Conservation (phyloP, 2,113 vertebrate genomes). For the Zapus hudsonius region DNA sequence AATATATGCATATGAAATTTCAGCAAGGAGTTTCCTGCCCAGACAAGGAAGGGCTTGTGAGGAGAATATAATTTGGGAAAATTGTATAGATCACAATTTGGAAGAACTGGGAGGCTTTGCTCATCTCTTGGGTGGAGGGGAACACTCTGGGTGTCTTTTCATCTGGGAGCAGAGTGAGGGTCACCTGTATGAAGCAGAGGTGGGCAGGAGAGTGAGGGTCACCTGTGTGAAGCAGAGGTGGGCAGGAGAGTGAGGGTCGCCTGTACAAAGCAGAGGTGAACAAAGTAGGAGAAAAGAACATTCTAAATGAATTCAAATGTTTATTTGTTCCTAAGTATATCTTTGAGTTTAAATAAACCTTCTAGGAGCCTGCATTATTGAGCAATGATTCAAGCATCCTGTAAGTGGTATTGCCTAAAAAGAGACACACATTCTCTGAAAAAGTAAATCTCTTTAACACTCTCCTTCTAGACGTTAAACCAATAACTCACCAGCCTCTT, state of each 20-base stretch:
- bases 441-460: neutral
- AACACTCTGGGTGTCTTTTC: neutral
- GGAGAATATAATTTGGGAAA: neutral
- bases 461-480: neutral
- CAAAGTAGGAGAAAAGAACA: too few relatives aligned
- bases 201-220: neutral
- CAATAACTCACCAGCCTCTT: neutral
- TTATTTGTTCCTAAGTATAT: neutral
- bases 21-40: neutral
- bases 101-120: neutral
- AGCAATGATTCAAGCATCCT: neutral
- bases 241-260: neutral
- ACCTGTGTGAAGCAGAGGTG: too few relatives aligned
- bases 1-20: neutral
- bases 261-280: too few relatives aligned
- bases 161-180: neutral
- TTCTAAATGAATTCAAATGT: neutral
- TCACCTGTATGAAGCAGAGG: too few relatives aligned
- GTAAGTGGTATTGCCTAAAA: neutral
- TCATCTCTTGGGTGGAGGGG: neutral
- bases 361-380: neutral
- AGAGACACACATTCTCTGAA: accelerated
- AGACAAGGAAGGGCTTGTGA: neutral
- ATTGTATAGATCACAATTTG: neutral
- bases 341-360: neutral